Conservation (phyloP, 92 coral and sea anemone genomes). For the Nematostella vectensis region DNA sequence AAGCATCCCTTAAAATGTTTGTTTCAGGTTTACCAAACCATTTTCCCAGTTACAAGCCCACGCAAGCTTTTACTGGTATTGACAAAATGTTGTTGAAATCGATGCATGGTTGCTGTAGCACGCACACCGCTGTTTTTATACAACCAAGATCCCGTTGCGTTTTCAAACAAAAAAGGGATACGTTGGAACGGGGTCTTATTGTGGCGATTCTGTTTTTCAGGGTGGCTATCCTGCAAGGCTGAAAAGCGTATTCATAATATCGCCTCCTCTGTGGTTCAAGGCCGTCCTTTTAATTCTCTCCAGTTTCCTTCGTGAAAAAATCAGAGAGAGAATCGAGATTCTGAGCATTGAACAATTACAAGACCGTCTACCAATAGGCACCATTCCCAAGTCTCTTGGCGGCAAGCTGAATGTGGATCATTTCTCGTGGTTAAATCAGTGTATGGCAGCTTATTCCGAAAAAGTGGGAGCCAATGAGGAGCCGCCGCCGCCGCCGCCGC, state of each 20-base stretch:
- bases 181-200: too few species aligned
- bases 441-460: conserved; percentile 50
- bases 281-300: conserved; percentile 69
- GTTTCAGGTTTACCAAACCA: too few species aligned
- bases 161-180: too few species aligned
- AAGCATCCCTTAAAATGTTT: too few species aligned
- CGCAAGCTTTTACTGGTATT: too few species aligned
- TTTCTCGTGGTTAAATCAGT: conserved; percentile 58
- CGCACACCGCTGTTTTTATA: too few species aligned
- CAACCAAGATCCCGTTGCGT: too few species aligned
- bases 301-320: conserved; percentile 75
- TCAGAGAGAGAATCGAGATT: conserved; percentile 76
- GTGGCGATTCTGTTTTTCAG: too few species aligned
- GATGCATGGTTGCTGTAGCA: too few species aligned
- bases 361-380: conserved; percentile 49
- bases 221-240: conserved; percentile 93
- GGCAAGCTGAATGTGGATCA: conserved; percentile 66
- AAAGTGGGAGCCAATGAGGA: conserved; percentile 34
- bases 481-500: conserved; percentile 1
- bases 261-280: conserved; percentile 94
- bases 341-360: conserved; percentile 44
- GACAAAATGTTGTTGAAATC: too few species aligned
- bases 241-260: conserved; percentile 79
- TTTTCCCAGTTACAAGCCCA: too few species aligned
- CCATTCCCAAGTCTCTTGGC: conserved; percentile 65